Conservation (phyloP, 2,888 invertebrate genomes). For the Deilephila porcellus region DNA sequence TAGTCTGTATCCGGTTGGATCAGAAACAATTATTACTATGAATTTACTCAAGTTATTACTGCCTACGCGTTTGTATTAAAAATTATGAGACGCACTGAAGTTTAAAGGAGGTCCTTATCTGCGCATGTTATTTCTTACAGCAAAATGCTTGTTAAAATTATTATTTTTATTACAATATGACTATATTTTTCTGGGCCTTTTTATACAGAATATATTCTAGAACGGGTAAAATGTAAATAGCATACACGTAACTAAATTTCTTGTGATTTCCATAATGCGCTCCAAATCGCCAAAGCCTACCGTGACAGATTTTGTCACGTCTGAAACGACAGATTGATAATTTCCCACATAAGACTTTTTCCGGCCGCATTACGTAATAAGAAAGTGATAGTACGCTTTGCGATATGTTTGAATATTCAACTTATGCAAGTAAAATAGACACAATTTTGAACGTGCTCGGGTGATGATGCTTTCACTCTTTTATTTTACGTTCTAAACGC, state of each 20-base stretch:
- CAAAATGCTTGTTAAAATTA: no score
- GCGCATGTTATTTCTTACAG: no score
- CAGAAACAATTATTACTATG: not conserved
- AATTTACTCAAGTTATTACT: not conserved
- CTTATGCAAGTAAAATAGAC: slow-evolving; percentile 61
- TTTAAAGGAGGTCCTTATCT: no score
- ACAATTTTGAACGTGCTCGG: slow-evolving; percentile 47
- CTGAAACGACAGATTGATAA: slow-evolving; percentile 4
- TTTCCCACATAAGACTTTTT: slow-evolving; percentile 32
- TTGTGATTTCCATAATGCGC: not conserved
- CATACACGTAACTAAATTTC: not conserved
- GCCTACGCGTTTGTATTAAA: no score
- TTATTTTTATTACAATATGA: no score
- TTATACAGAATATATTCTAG: no score
- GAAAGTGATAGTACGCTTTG: slow-evolving; percentile 64
- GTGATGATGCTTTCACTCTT: slow-evolving; percentile 57
- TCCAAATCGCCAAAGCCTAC: not conserved
- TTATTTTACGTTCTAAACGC: slow-evolving; percentile 31
- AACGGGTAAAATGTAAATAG: not conserved
- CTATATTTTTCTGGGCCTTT: not conserved
- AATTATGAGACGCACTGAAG: no score
- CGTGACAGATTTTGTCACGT: not conserved
- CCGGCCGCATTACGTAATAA: slow-evolving; percentile 56
- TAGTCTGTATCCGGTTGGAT: slow-evolving; percentile 6
- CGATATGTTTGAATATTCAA: slow-evolving; percentile 58